Percentiles rank a stretch among this genome's conserved stretches.
Conservation (phyloP, 2,113 vertebrate genomes). For the Crotalus viridis region DNA sequence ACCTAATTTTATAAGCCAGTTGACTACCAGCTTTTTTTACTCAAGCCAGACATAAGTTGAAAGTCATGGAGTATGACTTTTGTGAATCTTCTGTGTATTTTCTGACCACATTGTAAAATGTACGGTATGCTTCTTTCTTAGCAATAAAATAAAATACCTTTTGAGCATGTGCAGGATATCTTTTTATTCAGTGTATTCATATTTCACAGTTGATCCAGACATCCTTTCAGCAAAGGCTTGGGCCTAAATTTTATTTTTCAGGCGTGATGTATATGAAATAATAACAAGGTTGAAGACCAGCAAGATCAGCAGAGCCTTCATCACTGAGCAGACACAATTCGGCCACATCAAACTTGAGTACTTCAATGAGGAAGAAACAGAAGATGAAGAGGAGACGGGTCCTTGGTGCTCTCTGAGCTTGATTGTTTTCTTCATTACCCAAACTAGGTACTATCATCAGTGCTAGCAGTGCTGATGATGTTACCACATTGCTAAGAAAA, state of each 20-base stretch:
- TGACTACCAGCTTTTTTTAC: background rate
- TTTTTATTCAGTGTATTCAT: background rate
- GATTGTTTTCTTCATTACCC: background rate
- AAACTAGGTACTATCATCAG: background rate
- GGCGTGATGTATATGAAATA: background rate
- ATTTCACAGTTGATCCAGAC: background rate
- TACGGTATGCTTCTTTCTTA: background rate
- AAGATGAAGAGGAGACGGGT: background rate
- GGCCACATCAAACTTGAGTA: background rate
- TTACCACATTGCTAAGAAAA: background rate
- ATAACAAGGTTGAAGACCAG: background rate
- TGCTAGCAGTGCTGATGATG: background rate
- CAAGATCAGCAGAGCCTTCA: background rate
- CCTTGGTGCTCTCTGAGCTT: background rate
- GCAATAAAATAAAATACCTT: background rate
- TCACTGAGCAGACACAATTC: background rate
- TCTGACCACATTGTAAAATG: background rate
- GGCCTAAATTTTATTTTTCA: background rate
- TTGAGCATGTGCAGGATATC: background rate
- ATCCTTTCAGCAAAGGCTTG: background rate
- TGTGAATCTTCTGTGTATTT: background rate
- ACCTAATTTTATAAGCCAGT: background rate
- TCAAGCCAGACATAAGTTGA: background rate
- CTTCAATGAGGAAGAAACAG: background rate
- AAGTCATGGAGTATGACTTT: background rate